Evolutionary conservation across 2,888 invertebrate genomes (phyloP).

Genomic region (Opisthograptis luteolata): DNA sequence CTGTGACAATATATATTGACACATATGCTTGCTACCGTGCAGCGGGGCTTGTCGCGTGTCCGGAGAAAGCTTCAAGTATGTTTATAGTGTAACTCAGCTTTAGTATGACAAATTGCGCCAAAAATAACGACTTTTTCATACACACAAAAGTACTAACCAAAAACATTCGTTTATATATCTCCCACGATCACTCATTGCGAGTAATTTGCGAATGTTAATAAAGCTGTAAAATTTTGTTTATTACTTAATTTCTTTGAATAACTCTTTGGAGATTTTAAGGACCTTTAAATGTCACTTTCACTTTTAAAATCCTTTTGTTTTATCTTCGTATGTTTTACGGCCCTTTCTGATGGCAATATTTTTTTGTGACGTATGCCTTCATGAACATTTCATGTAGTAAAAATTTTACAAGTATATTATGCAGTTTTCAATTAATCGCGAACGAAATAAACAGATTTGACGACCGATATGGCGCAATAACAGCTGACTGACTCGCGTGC

Average conservation of each 20-base stretch:
- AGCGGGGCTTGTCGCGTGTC: no score
- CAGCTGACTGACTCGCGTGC: no score
- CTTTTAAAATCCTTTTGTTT: constrained; percentile 14
- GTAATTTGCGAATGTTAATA: constrained; percentile 29
- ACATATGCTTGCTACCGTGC: no score
- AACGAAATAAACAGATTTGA: no score
- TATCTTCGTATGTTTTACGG: background rate
- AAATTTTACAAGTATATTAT: no score
- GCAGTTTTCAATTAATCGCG: no score
- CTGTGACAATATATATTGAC: no score
- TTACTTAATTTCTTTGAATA: constrained; percentile 37
- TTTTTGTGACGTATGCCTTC: no score
- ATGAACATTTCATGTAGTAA: no score
- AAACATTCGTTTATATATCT: constrained; percentile 18
- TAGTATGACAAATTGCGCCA: background rate
- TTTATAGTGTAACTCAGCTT: no score
- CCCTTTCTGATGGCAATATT: background rate
- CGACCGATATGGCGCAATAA: no score
- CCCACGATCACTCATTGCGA: constrained; percentile 29
- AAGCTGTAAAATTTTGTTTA: constrained; percentile 33
- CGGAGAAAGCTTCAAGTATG: no score
- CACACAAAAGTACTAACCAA: constrained; percentile 15
- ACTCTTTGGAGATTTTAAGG: constrained; percentile 20
- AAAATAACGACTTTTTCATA: constrained; percentile 11
- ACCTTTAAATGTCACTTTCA: constrained; percentile 26